A percentile compares a stretch with the other conserved stretches of the same genome.
Evolutionary conservation across 2,888 invertebrate genomes (phyloP).

Genomic region (Scaptomyza polygonia): DNA sequence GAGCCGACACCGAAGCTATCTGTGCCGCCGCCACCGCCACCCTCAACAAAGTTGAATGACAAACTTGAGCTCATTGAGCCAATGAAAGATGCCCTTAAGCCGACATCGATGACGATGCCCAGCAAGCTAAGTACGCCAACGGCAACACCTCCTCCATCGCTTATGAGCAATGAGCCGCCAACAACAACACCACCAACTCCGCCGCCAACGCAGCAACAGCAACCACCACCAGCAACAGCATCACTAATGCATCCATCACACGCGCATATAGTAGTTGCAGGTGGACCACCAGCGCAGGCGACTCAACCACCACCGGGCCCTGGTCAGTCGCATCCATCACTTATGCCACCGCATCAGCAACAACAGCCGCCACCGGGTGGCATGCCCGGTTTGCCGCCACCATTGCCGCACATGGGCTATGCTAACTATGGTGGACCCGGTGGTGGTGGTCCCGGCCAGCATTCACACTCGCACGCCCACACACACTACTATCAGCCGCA

Average conservation of each 20-base stretch:
- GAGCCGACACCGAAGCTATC: conserved; percentile 82
- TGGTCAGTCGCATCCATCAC: conserved; percentile 76
- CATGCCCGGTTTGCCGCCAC: conserved; percentile 71
- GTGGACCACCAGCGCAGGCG: not conserved
- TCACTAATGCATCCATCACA: conserved; percentile 83
- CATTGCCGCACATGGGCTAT: conserved; percentile 81
- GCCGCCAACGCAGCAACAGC: conserved; percentile 42
- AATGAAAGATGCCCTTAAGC: conserved; percentile 33
- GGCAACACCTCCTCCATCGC: conserved; percentile 40
- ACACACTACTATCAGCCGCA: conserved; percentile 84
- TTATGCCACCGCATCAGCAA: conserved; percentile 80
- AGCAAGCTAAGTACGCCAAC: conserved; percentile 47
- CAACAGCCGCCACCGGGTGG: conserved; percentile 72
- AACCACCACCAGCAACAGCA: conserved; percentile 26
- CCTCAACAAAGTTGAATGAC: conserved; percentile 57
- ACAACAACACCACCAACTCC: conserved; percentile 68
- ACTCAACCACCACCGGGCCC: conserved; percentile 65
- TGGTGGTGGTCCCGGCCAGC: conserved; percentile 68
- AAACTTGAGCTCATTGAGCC: conserved; percentile 56
- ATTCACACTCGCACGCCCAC: conserved; percentile 82
- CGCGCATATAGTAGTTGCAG: conserved; percentile 46
- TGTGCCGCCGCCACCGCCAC: conserved; percentile 72
- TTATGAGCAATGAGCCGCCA: conserved; percentile 42
- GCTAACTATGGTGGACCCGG: conserved; percentile 81
- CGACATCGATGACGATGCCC: conserved; percentile 28